Base-by-base conservation (phyloP, 1,140 invertebrate species). In the Berghia stephanieae region DNA sequence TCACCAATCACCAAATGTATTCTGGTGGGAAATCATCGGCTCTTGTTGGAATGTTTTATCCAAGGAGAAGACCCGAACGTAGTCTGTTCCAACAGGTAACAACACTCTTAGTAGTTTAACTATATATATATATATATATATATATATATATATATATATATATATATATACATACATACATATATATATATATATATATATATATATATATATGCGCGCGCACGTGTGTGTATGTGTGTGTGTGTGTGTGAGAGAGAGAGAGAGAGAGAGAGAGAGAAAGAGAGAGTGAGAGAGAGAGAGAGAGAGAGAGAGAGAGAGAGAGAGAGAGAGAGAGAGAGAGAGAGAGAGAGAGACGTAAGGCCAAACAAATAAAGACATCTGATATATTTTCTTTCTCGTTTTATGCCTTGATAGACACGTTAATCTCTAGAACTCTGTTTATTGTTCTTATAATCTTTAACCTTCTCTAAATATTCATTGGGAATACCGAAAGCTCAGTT, bases 11-110 rank as follows among this genome's bases (percentile, higher is more conserved):
- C 70, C 4, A 49, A 18, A 21, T 52, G 27, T 36, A 55, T 72
- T 16, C 24, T 72, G 10, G 40, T 34, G 70, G 70, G 70, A 27
- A 55, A 72, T 43, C 52, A 55, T 38, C 44, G 27, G 16, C 46
- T 72, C 2, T 1, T 55, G 1, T 55, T 72, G 70, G 70, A 72
- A 49, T 72, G 70, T 21, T 2, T 72, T 3, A 72, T 38, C 31
- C 70, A 72, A 49, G 70, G 70, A 49, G 70, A 72, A n/a, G 55
- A 55, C 46, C 70, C 46, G 2, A 27, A 72, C 31, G 8, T 55
- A 5, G 55, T 46, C 8, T 72, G 70, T 24, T 49, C 24, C n/a
- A 72, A 72, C 52, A 72, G 27, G 70, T 72, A 72, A 72, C 8
- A 27, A 3, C 24, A 36, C 57, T 27, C 6, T 8, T 8, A n/a